Evolutionary conservation across 2,888 invertebrate genomes (phyloP).

Genomic region (Neria commutata): DNA sequence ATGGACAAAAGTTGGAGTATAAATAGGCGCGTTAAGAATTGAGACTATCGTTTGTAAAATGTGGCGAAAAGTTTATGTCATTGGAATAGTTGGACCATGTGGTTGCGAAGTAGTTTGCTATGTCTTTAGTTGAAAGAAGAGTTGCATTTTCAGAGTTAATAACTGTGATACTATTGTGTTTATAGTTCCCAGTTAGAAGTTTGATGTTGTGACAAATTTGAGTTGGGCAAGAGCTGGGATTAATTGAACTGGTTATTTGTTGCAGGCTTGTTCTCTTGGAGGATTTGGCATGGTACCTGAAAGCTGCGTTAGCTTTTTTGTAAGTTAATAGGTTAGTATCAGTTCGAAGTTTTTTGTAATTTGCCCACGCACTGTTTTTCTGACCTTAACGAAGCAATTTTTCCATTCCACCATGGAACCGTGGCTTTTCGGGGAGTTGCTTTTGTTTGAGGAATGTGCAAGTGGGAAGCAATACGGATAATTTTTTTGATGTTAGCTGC

Average conservation of each 20-base stretch:
- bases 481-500: neutral
- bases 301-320: neutral
- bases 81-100: neutral
- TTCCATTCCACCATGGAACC: too few species aligned
- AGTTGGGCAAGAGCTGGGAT: neutral
- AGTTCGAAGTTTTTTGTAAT: neutral
- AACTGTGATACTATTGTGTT: neutral
- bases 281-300: neutral
- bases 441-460: neutral
- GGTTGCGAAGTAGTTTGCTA: neutral
- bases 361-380: neutral
- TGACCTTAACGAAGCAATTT: too few species aligned
- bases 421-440: too few species aligned
- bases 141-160: neutral
- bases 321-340: neutral
- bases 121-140: neutral
- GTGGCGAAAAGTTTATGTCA: neutral
- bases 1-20: neutral
- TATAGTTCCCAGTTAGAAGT: neutral
- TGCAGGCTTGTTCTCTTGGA: neutral
- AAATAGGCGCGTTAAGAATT: too few species aligned
- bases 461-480: neutral
- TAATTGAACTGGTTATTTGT: neutral
- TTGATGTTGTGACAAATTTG: neutral
- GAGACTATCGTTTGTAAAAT: too few species aligned